Base-by-base conservation (phyloP, 2,797 vertebrate genomes). In the Pseudomugil gertrudae region DNA sequence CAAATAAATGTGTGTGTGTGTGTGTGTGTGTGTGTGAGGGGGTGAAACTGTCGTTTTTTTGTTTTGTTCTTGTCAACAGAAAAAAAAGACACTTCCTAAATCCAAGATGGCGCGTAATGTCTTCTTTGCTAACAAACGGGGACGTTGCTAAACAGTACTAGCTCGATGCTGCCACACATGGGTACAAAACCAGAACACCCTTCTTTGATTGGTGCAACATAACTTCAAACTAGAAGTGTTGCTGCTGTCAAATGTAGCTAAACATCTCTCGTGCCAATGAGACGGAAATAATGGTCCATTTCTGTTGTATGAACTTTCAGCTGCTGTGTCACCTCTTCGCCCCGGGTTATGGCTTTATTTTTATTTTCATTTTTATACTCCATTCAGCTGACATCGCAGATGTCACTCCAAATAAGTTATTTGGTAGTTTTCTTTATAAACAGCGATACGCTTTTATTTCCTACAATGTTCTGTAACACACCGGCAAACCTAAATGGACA, bases 201-300 rank as follows among this genome's bases (percentile, higher is more conserved):
- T 47, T 32, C 33, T 27, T 4, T 2, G 38, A 19, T 40, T 45
- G 27, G 24, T 84, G 63, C 50, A 71, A 32, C 75, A 35, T 4
- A 57, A 13, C 29, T 73, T 66, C 24, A 35, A 6, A 72, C 72
- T 73, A 74, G 53, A 47, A 15, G 3, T 40, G 68, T 67, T 73
- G 55, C 53, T 32, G 61, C 30, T 38, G 56, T 56, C 32, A 56
- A 64, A 24, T 9, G 10, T 40, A 29, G 24, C 7, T 36, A 2
- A 5, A 17, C 27, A 56, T 11, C 10, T 26, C 27, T 9, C 2
- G 19, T 9, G 3, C 5, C 5, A 5, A 3, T 7, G 17, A 72
- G 27, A 61, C 78, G 70, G 69, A 83, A 62, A 57, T 19, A 40
- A n/a, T 27, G 26, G 47, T 60, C 61, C 53, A 74, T 57, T 26